Conservation (phyloP, 2,113 vertebrate genomes). For the Calonectris borealis region DNA sequence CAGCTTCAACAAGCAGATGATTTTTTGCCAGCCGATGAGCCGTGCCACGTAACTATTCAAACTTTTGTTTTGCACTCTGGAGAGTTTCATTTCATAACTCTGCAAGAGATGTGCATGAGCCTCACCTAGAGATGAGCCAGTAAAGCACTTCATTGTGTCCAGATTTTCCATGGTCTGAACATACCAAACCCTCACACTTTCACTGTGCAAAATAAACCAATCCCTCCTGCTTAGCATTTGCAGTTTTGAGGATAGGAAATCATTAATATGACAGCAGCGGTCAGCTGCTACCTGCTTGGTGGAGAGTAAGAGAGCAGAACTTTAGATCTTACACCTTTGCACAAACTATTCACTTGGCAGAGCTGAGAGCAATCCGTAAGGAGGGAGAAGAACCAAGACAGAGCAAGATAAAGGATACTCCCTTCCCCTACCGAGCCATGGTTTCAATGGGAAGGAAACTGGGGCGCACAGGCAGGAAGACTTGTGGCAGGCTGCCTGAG, state of each 20-base stretch:
- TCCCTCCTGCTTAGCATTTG: neutral
- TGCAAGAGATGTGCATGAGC: neutral
- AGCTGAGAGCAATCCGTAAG: neutral
- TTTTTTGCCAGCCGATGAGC: neutral
- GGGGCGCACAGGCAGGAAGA: neutral
- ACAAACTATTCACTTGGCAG: neutral
- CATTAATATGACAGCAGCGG: rapidly evolving
- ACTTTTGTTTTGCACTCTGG: neutral
- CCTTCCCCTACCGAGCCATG: neutral
- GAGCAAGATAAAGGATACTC: neutral
- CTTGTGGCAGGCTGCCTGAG: neutral
- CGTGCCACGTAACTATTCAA: neutral
- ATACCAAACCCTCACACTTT: neutral
- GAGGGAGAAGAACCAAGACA: neutral
- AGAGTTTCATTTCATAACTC: neutral
- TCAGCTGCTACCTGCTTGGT: neutral
- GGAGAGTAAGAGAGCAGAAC: neutral
- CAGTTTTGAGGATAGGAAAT: neutral
- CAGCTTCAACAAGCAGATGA: neutral
- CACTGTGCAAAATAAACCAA: neutral
- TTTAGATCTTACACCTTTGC: neutral
- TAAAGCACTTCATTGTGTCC: neutral
- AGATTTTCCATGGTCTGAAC: neutral
- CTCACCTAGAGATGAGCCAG: slow-evolving; percentile 9
- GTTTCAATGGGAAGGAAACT: neutral